Conservation (phyloP, 2,797 vertebrate genomes). For the Chelmon rostratus region DNA sequence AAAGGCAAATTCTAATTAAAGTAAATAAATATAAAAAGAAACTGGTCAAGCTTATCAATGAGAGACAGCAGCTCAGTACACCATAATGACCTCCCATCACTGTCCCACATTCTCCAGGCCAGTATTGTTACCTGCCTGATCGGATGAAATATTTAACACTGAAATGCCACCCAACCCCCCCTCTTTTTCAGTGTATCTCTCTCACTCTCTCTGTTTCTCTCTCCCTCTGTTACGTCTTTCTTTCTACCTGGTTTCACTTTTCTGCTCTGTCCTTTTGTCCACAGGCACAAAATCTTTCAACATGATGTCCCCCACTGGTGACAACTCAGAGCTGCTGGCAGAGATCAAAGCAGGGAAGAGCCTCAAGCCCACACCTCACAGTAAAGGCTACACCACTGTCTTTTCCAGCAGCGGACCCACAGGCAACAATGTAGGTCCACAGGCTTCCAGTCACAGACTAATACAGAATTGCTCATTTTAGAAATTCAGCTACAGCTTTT, state of each 20-base stretch:
- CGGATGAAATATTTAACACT: slow-evolving; percentile 81
- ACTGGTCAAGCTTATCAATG: slow-evolving; percentile 13
- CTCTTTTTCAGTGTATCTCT: slow-evolving; percentile 49
- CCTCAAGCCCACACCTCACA: slow-evolving; percentile 96
- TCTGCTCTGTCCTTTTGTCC: slow-evolving; percentile 68
- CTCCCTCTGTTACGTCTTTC: slow-evolving; percentile 49
- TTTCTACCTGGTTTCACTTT: slow-evolving; percentile 72
- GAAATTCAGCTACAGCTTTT: background rate
- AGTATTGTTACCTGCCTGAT: slow-evolving; percentile 70
- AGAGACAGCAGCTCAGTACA: slow-evolving; percentile 19
- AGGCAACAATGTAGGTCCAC: slow-evolving; percentile 82
- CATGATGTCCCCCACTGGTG: slow-evolving; percentile 98
- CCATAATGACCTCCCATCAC: slow-evolving; percentile 53
- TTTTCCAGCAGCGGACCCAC: slow-evolving; percentile 90
- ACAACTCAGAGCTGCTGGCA: slow-evolving; percentile 97
- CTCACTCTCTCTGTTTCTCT: slow-evolving; percentile 56
- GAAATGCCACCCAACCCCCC: slow-evolving; percentile 71
- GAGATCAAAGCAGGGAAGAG: slow-evolving; percentile 98
- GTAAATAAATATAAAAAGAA: slow-evolving; percentile 34
- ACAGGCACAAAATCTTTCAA: slow-evolving; percentile 99
- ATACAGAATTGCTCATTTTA: background rate
- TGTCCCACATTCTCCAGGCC: slow-evolving; percentile 52
- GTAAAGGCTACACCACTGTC: slow-evolving; percentile 95
- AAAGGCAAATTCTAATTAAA: background rate
- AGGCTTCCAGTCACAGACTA: too few relatives aligned